Evolutionary conservation across 2,797 vertebrate genomes (phyloP).

Genomic region (Thunnus albacares): DNA sequence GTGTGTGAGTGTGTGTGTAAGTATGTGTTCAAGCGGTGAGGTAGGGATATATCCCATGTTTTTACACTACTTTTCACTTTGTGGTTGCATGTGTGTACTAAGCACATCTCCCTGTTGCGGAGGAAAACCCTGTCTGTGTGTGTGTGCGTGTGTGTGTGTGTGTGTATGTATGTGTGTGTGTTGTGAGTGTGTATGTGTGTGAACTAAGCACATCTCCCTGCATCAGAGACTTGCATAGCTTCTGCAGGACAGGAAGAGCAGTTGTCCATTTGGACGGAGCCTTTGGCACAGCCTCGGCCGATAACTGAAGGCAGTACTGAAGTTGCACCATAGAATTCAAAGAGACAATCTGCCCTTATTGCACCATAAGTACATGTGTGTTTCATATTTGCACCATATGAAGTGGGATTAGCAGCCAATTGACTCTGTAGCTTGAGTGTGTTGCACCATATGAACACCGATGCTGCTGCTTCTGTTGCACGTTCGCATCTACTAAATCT

Average conservation of each 20-base stretch:
- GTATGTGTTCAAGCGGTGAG: slow-evolving; percentile 61
- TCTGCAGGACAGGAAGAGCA: slow-evolving; percentile 83
- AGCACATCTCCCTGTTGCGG: slow-evolving; percentile 65
- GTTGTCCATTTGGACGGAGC: slow-evolving; percentile 77
- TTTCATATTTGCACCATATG: slow-evolving; percentile 81
- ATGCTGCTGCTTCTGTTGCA: slow-evolving; percentile 48
- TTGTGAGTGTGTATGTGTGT: slow-evolving; percentile 31
- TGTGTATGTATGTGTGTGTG: slow-evolving; percentile 32
- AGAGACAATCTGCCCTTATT: slow-evolving; percentile 81
- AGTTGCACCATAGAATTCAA: slow-evolving; percentile 80
- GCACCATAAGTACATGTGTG: slow-evolving; percentile 78
- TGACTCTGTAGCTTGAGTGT: slow-evolving; percentile 59
- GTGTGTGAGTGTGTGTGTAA: slow-evolving; percentile 46
- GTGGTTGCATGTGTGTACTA: slow-evolving; percentile 41
- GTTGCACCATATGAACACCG: slow-evolving; percentile 67
- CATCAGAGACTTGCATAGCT: slow-evolving; percentile 84
- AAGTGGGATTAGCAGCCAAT: slow-evolving; percentile 80
- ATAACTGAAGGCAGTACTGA: slow-evolving; percentile 79
- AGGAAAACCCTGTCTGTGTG: slow-evolving; percentile 56
- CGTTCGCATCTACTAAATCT: slow-evolving; percentile 43
- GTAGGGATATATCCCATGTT: slow-evolving; percentile 70
- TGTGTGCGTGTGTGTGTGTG: slow-evolving; percentile 36
- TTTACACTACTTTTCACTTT: slow-evolving; percentile 51
- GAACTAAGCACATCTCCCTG: slow-evolving; percentile 80
- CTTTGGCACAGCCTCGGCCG: slow-evolving; percentile 80